phyloP scores from a whole-genome alignment of 2,113 vertebrate genomes.

The Halichoeres trimaculatus region DNA sequence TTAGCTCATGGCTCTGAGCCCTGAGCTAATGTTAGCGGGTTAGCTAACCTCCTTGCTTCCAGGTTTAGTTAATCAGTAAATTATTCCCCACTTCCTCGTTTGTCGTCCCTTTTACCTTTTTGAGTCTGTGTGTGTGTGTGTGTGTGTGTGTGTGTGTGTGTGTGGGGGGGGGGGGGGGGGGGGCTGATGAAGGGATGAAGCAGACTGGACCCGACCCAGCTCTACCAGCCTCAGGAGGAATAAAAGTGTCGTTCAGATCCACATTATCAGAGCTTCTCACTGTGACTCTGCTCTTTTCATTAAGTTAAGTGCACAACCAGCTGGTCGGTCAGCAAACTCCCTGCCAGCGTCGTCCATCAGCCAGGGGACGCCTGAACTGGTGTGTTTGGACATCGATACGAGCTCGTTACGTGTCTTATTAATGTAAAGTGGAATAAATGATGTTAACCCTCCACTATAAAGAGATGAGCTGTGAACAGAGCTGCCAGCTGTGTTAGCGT shows the following conservation, averaged over 20 bases:
- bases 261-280: neutral
- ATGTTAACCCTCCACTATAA: neutral
- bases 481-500: neutral
- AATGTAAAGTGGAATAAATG: neutral
- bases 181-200: too few relatives aligned
- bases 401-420: neutral
- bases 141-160: too few relatives aligned
- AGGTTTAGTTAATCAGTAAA: too few relatives aligned
- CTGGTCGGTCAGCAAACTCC: slow-evolving; percentile 2
- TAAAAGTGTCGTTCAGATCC: neutral
- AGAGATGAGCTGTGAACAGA: neutral
- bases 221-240: neutral
- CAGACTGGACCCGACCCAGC: neutral
- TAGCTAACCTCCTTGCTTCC: too few relatives aligned
- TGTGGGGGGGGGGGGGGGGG: too few relatives aligned
- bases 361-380: neutral
- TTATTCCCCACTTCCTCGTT: too few relatives aligned
- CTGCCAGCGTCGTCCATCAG: neutral
- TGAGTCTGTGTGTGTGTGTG: too few relatives aligned
- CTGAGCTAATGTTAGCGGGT: too few relatives aligned
- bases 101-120: too few relatives aligned
- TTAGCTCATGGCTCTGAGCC: too few relatives aligned
- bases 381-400: neutral
- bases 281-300: neutral
- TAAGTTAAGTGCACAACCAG: slow-evolving; percentile 11